phyloP scores from a whole-genome alignment of 2,797 vertebrate genomes.

The Myotis vivesi region DNA sequence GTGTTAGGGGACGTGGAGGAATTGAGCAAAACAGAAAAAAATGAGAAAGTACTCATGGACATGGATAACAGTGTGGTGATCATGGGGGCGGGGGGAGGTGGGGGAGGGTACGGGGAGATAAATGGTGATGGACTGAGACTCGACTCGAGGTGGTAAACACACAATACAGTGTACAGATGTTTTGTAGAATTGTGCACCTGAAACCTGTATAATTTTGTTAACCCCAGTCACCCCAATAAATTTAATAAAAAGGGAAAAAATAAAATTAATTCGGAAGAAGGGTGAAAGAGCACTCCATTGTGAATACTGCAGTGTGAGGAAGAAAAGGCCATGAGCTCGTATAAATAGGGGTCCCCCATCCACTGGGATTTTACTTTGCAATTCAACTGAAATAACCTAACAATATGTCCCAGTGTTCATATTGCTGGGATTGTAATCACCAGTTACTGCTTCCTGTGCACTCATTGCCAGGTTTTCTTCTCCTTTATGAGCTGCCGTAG shows the following conservation, averaged over 20 bases:
- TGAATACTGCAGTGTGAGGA: not conserved
- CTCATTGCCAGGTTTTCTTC: slow-evolving; percentile 73
- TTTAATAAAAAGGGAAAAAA: not conserved
- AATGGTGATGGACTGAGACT: not conserved
- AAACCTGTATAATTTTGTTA: not conserved
- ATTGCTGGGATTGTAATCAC: slow-evolving; percentile 55
- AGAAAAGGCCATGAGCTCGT: not conserved
- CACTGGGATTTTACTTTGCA: not conserved
- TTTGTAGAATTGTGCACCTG: not conserved
- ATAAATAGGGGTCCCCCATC: not conserved
- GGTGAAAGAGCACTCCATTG: not conserved
- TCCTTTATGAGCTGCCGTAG: slow-evolving; percentile 70
- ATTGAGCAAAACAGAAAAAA: not conserved
- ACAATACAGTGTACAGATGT: not conserved
- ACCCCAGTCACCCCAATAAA: not conserved
- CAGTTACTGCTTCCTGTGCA: slow-evolving; percentile 73
- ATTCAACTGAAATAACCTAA: slow-evolving; percentile 32
- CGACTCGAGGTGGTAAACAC: not conserved
- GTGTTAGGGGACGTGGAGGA: not conserved
- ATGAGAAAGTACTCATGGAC: not conserved
- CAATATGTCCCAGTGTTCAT: slow-evolving; percentile 72
- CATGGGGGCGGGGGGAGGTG: not conserved
- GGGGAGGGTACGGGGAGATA: not conserved
- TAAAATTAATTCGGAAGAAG: not conserved
- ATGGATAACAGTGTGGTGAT: not conserved